phyloP scores from a whole-genome alignment of 1,140 invertebrate species.

The Drosophila teissieri region DNA sequence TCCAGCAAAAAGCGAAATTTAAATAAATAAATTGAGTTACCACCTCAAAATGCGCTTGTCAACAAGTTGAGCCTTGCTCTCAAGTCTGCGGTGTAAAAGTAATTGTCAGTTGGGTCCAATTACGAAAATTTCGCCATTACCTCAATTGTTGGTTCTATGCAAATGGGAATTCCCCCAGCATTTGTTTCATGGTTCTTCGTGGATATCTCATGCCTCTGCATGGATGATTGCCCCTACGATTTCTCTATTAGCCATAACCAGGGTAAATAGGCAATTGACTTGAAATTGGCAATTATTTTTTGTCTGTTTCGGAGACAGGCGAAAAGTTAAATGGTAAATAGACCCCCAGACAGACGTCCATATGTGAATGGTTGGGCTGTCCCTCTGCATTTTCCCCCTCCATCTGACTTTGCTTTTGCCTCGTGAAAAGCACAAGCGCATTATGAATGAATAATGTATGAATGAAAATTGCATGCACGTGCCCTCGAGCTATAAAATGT shows the following conservation, averaged over 20 bases:
- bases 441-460: slow-evolving; percentile 84
- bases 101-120: slow-evolving; percentile 49
- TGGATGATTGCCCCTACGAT: slow-evolving; percentile 63
- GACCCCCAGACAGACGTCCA: slow-evolving; percentile 52
- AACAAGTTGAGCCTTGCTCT: slow-evolving; percentile 66
- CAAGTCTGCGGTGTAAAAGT: slow-evolving; percentile 37
- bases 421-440: slow-evolving; percentile 59
- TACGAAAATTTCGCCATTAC: slow-evolving; percentile 71
- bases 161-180: slow-evolving; percentile 54
- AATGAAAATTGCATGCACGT: slow-evolving; percentile 84
- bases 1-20: slow-evolving; percentile 51
- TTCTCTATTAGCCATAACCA: slow-evolving; percentile 82
- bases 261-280: slow-evolving; percentile 83
- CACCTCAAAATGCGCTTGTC: slow-evolving; percentile 69
- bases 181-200: slow-evolving; percentile 41
- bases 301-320: slow-evolving; percentile 46
- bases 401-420: slow-evolving; percentile 3
- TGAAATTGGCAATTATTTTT: slow-evolving; percentile 82
- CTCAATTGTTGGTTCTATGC: slow-evolving; percentile 72
- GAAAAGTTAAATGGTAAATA: slow-evolving; percentile 55
- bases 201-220: slow-evolving; percentile 12
- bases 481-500: slow-evolving; percentile 80
- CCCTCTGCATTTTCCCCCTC: slow-evolving; percentile 13
- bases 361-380: slow-evolving; percentile 60
- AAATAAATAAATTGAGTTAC: slow-evolving; percentile 84